Evolutionary conservation across 2,797 vertebrate species (phyloP), one percentile per base, ranked within the genome.

Genomic region (Dallia pectoralis): DNA sequence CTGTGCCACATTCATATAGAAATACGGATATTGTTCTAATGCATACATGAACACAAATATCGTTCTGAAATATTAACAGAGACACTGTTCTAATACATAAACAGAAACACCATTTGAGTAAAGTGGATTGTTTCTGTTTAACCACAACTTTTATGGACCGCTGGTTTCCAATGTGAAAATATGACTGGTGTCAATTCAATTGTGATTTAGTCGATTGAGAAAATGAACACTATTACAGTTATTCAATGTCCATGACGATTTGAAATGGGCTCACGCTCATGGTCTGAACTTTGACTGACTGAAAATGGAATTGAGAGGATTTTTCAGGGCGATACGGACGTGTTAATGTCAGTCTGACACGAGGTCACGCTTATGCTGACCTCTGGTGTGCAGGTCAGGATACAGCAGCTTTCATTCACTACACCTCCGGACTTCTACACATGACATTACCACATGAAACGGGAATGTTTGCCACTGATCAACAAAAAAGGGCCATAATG

Each of bases 11-110:
- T 4, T 44, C 3, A 32, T 30, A 70, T 11, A 59, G 29, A 70
- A 49, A 70, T 51, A 70, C 27, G 4, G 18, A 40, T 40, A 40
- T 6, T 44, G 40, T 44, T 44, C 40, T 32, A 1, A 70, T 30
- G 56, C 12, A 29, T 30, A 27, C 49, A 70, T 29, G 59, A 19
- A 70, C 49, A 70, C 77, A 76, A 66, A 75, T 73, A 64, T 64
- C 47, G 53, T 19, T 36, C 40, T 44, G 12, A 77, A 62, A 29
- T 67, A 66, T n/a, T 56, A 61, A 51, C 25, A 49, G 33, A 30
- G 40, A 5, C 8, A 64, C 62, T 47, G 53, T 19, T 40, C 40
- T 40, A 40, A 77, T 51, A 29, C 59, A 66, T n/a, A 65, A 59
- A 51, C 33, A 49, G 32, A 25, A 73, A 74, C 51, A 71, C 47